Conservation (phyloP, 2,888 invertebrate species). For the Tetragonula carbonaria region DNA sequence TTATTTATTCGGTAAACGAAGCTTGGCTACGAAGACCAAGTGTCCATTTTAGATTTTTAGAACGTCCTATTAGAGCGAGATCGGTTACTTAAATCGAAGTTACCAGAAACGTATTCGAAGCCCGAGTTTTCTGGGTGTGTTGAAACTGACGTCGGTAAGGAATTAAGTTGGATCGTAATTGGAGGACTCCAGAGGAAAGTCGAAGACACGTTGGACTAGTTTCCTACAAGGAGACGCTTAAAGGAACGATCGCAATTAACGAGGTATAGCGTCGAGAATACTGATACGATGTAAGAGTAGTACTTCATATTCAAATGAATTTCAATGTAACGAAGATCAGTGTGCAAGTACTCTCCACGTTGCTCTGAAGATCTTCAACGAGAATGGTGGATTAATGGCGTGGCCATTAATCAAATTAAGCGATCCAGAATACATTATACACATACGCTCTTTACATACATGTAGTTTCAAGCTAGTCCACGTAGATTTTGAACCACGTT, state of each 20-base stretch:
- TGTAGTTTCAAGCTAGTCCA: background rate
- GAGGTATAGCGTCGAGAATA: background rate
- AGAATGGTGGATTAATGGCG: background rate
- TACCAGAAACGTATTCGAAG: background rate
- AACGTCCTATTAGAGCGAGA: too few relatives aligned
- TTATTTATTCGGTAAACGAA: background rate
- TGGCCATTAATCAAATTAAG: constrained; percentile 2
- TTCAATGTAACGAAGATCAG: background rate
- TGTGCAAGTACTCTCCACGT: background rate
- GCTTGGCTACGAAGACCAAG: too few relatives aligned
- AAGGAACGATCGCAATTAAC: background rate
- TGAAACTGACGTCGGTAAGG: background rate
- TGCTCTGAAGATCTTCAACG: background rate
- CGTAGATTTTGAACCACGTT: too few relatives aligned
- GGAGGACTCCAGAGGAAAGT: background rate
- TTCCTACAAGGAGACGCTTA: constrained; percentile 1
- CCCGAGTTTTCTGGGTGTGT: background rate
- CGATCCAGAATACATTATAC: background rate
- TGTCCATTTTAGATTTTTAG: background rate
- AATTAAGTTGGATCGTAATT: background rate
- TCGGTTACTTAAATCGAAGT: background rate
- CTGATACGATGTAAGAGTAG: background rate
- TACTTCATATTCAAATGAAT: background rate
- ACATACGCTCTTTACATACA: too few relatives aligned
- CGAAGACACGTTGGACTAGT: background rate